Conservation (phyloP, 2,888 invertebrate species). For the Stictocephala bisonia region DNA sequence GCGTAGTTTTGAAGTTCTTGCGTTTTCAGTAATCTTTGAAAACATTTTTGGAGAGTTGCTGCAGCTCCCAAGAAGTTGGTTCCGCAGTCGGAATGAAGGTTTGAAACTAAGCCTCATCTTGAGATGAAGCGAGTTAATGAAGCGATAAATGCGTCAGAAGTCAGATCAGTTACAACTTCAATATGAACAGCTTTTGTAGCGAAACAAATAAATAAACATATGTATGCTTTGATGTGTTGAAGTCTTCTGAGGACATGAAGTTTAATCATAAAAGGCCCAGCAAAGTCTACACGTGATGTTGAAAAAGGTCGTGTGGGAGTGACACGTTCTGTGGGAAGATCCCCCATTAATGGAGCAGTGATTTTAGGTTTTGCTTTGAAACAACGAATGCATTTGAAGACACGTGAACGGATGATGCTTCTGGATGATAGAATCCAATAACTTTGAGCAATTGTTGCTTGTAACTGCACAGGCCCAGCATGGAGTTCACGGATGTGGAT, state of each 20-base stretch:
- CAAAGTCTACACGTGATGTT: conserved; percentile 54
- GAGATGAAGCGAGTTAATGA: conserved; percentile 57
- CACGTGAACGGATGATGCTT: conserved; percentile 43
- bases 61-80: conserved; percentile 60
- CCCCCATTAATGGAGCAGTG: conserved; percentile 41
- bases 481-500: conserved; percentile 51
- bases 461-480: conserved; percentile 50
- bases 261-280: conserved; percentile 50
- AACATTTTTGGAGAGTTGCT: background rate
- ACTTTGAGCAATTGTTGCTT: conserved; percentile 41
- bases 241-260: background rate
- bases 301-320: conserved; percentile 30
- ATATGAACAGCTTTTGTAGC: conserved; percentile 57
- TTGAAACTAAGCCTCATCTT: conserved; percentile 55
- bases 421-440: conserved; percentile 54
- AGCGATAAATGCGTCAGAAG: conserved; percentile 58
- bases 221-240: conserved; percentile 44
- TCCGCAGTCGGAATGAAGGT: conserved; percentile 60
- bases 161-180: conserved; percentile 59
- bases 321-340: conserved; percentile 38
- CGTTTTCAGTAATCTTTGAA: too few species aligned
- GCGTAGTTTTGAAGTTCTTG: background rate
- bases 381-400: conserved; percentile 52
- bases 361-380: conserved; percentile 11
- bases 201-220: conserved; percentile 56